Base-by-base conservation (phyloP, 2,113 vertebrate genomes). In the Lophochroa leadbeateri region DNA sequence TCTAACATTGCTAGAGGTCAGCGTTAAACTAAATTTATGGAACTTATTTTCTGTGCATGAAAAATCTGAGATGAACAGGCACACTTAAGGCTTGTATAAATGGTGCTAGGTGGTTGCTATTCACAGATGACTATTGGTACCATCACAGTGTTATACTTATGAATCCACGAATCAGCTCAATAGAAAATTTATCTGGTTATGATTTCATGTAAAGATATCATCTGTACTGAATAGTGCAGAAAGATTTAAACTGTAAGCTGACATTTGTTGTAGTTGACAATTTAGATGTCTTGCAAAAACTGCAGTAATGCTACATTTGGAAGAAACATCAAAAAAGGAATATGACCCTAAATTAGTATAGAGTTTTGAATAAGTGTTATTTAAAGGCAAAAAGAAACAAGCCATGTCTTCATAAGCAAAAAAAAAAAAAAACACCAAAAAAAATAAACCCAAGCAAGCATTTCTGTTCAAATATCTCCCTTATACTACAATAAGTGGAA, bases 371-470 rank as follows among this genome's bases (percentile, higher is more conserved):
- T 31, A 64, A 19, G 17, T 53, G 24, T 49, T 25, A 74, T 21
- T 11, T 14, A 35, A 65, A 64, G 44, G 6, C 5, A 12, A 84
- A 77, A 64, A 77, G 12, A 63, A 68, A 17, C 3, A 27, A 52
- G 3, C 15, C 13, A 35, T 37, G 15, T 47, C 4, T 75, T 8
- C 7, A 37, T 17, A 46, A 57, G 13, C 9, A 74, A 74, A 77
- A 72, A 28, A 9, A 1, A 39, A 39, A 39, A 39, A 9, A 39
- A 39, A 39, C 10, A 16, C 2, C 37, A 8, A 33, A 64, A 79
- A 28, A 5, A 60, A 1, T 13, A 46, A 43, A 24, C 2, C 1
- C 1, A 29, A 67, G 24, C 11, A 63, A 72, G 2, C 2, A 13
- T 2, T 63, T 75, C 6, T 43, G 3, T 53, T 60, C 27, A 69